A percentile compares a stretch with the other conserved stretches of the same genome.
Evolutionary conservation across 2,888 invertebrate species (phyloP).

Genomic region (Dasypogon diadema): DNA sequence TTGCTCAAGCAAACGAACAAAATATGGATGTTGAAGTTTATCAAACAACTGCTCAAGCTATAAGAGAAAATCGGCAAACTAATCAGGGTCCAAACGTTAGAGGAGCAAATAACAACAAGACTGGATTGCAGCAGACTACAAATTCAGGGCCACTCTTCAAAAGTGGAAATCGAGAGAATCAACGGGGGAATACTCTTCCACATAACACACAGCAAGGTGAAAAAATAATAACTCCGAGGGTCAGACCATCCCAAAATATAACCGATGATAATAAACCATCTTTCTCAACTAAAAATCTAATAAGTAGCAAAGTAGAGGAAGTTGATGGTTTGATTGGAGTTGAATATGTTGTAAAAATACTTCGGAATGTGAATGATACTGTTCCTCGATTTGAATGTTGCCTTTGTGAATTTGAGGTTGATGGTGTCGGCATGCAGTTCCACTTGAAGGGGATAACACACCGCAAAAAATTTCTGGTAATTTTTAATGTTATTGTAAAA

Average conservation of each 20-base stretch:
- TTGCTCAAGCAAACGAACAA: conserved; percentile 35
- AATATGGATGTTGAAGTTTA: background rate
- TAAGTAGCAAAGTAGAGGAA: conserved; percentile 48
- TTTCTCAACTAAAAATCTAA: conserved; percentile 23
- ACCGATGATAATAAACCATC: conserved; percentile 18
- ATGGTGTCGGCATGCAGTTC: conserved; percentile 81
- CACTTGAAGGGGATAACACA: conserved; percentile 84
- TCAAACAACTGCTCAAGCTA: background rate
- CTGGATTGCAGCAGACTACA: background rate
- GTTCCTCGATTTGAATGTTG: conserved; percentile 81
- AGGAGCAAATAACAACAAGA: background rate
- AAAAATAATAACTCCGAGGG: conserved; percentile 15
- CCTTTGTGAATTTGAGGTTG: conserved; percentile 81
- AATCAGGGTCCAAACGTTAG: background rate
- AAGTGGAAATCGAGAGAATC: background rate
- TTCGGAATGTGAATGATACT: conserved; percentile 73
- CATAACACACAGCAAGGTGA: background rate
- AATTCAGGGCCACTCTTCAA: background rate
- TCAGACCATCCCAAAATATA: conserved; percentile 21
- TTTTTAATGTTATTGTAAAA: background rate
- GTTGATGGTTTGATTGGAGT: conserved; percentile 73
- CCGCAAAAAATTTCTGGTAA: conserved; percentile 77
- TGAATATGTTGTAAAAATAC: conserved; percentile 83
- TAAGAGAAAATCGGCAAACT: background rate
- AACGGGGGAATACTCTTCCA: background rate